Conservation (phyloP, 2,113 vertebrate species). For the Plotosus lineatus region DNA sequence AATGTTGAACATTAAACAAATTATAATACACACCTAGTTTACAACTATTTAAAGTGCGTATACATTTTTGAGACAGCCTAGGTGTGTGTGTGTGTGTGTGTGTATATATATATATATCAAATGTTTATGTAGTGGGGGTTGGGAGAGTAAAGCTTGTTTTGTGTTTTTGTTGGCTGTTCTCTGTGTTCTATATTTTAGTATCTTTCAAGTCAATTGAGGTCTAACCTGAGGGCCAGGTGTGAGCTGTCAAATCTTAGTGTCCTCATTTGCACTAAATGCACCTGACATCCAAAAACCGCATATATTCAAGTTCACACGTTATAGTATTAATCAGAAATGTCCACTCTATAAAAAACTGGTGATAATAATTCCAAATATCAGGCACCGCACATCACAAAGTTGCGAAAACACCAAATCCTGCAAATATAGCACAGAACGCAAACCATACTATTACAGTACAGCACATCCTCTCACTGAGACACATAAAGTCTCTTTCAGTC, state of each 20-base stretch:
- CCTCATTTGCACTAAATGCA: conserved; percentile 41
- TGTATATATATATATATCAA: too few species aligned
- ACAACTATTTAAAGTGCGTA: too few species aligned
- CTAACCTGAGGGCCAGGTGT: conserved; percentile 27
- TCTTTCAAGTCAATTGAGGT: conserved; percentile 11
- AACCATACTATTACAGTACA: neutral
- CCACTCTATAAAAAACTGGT: neutral
- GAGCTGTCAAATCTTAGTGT: conserved; percentile 10
- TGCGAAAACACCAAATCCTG: neutral
- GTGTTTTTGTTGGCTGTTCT: neutral
- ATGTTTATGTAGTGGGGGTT: neutral
- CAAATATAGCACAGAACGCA: neutral
- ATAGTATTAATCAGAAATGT: too few species aligned
- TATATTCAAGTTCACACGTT: neutral
- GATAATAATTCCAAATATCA: neutral
- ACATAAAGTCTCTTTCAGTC: too few species aligned
- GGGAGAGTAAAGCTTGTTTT: too few species aligned
- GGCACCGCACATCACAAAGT: neutral
- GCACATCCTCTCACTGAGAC: too few species aligned
- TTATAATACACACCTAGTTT: too few species aligned
- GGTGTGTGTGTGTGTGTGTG: too few species aligned
- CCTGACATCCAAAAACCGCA: conserved; percentile 35
- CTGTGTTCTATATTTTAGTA: conserved; percentile 1
- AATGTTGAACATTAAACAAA: too few species aligned
- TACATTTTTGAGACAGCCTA: too few species aligned